Percentiles rank a stretch among this genome's conserved stretches.
These are phyloP conservation scores for Heliconius ismenius DNA, from an alignment of 2,888 invertebrate genomes.

Conservation along the genomic window DNA sequence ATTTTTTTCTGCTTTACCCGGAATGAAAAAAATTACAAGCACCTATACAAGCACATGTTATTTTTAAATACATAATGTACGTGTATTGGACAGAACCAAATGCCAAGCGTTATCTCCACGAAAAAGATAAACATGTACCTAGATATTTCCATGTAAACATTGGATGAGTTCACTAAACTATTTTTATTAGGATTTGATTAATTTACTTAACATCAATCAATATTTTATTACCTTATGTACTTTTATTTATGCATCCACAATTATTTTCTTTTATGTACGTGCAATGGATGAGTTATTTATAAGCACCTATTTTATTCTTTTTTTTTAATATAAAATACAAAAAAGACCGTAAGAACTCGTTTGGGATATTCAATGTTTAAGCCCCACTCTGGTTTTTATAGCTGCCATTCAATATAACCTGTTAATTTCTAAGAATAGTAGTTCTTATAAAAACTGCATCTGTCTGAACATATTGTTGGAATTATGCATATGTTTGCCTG, in stretches of 20 bases:
- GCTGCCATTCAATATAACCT: slow-evolving; percentile 7
- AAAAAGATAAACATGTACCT: neutral
- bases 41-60: no score
- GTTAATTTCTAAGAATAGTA: slow-evolving; percentile 5
- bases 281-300: neutral
- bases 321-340: neutral
- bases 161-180: neutral
- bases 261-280: neutral
- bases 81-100: slow-evolving; percentile 1
- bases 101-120: neutral
- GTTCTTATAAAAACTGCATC: neutral
- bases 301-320: neutral
- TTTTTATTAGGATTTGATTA: neutral
- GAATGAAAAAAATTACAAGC: no score
- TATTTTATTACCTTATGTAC: neutral
- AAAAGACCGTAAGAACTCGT: neutral
- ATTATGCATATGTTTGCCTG: neutral
- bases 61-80: neutral
- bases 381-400: neutral
- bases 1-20: neutral
- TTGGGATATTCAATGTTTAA: neutral
- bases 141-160: neutral
- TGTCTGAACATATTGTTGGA: neutral
- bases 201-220: neutral
- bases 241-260: neutral